These are phyloP conservation scores for Colletes latitarsis DNA, from an alignment of 1,140 invertebrate genomes.

Conservation along the genomic window DNA sequence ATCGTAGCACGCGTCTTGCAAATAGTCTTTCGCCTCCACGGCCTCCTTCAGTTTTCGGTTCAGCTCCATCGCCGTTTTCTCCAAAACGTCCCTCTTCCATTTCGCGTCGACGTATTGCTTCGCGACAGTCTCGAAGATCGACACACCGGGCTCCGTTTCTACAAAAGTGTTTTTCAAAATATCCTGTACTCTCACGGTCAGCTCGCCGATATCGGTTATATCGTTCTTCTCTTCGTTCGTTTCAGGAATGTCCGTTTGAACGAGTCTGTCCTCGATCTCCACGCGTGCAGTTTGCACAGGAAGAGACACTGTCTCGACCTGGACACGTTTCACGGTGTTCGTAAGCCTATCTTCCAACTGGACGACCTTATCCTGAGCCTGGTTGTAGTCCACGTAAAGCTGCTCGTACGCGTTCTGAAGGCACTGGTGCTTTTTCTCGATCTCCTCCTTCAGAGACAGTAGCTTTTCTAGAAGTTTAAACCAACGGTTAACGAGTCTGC, in stretches of 20 bases:
- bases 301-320: slow-evolving; percentile 28
- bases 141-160: slow-evolving; percentile 59
- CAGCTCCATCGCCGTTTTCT: slow-evolving; percentile 73
- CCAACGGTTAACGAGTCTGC: not conserved
- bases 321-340: not conserved
- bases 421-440: slow-evolving; percentile 82
- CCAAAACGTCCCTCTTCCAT: slow-evolving; percentile 78
- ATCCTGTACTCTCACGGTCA: slow-evolving; percentile 66
- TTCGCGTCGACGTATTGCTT: slow-evolving; percentile 72
- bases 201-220: slow-evolving; percentile 43
- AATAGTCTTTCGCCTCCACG: slow-evolving; percentile 68
- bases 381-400: slow-evolving; percentile 76
- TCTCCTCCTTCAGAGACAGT: slow-evolving; percentile 83
- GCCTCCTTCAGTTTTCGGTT: slow-evolving; percentile 72
- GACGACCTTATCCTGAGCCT: slow-evolving; percentile 66
- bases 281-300: slow-evolving; percentile 24
- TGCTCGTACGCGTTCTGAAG: slow-evolving; percentile 77
- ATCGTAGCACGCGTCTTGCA: slow-evolving; percentile 76
- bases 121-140: slow-evolving; percentile 72
- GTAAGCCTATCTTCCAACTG: slow-evolving; percentile 46
- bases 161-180: slow-evolving; percentile 72
- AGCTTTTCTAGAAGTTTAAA: slow-evolving; percentile 80
- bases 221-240: not conserved
- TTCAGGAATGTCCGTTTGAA: slow-evolving; percentile 49
- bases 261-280: slow-evolving; percentile 37